Percentiles rank a stretch among this genome's conserved stretches.
Evolutionary conservation across 1,140 invertebrate genomes (phyloP).

Genomic region (Papilio polytes): DNA sequence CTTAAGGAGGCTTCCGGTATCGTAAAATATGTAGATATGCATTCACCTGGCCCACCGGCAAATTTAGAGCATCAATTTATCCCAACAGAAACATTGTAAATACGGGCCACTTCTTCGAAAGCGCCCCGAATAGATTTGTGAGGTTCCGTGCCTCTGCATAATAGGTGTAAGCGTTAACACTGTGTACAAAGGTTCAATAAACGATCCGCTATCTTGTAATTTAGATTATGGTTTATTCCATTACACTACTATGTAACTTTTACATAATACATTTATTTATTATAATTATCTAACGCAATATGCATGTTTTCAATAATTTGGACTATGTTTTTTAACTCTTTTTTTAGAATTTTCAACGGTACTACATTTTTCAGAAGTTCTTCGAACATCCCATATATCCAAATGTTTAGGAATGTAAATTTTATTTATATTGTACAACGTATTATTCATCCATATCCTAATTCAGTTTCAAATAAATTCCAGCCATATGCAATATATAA

Average conservation of each 20-base stretch:
- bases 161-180: constrained; percentile 52
- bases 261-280: constrained; percentile 27
- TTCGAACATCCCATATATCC: too few species aligned
- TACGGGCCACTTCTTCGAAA: constrained; percentile 63
- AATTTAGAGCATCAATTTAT: constrained; percentile 81
- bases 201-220: constrained; percentile 51
- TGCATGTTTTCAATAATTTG: background rate
- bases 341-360: too few species aligned
- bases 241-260: constrained; percentile 34
- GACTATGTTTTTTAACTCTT: background rate
- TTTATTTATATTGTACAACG: background rate
- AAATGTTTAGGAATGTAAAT: too few species aligned
- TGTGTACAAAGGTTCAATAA: constrained; percentile 65
- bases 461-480: background rate
- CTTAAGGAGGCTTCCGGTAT: constrained; percentile 76
- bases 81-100: constrained; percentile 79
- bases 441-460: background rate
- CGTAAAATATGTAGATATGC: constrained; percentile 83
- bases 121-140: constrained; percentile 72
- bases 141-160: constrained; percentile 71
- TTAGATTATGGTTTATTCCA: constrained; percentile 39
- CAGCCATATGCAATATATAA: background rate
- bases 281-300: background rate
- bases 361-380: too few species aligned
- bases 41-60: constrained; percentile 77